Conservation (phyloP, 2,797 vertebrate species). For the Micropoecilia bifurca region DNA sequence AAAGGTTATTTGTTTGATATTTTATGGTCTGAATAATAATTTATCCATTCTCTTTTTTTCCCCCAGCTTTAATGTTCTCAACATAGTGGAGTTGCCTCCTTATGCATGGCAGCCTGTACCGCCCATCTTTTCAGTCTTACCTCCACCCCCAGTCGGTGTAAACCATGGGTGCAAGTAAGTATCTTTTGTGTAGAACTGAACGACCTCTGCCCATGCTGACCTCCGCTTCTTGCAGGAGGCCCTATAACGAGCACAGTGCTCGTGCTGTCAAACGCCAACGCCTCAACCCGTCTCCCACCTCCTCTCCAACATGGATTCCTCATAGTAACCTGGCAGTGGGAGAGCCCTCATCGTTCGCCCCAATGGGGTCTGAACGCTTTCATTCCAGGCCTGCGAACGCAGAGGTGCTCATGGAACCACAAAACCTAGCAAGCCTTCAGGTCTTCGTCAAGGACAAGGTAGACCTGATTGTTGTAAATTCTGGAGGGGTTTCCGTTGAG, state of each 20-base stretch:
- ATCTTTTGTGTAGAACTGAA: background rate
- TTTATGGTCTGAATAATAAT: background rate
- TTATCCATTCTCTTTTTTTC: conserved; percentile 29
- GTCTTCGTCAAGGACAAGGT: conserved; percentile 87
- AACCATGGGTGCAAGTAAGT: conserved; percentile 68
- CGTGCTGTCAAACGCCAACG: conserved; percentile 85
- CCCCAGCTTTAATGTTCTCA: conserved; percentile 40
- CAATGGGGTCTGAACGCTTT: conserved; percentile 27
- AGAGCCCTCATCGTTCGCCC: conserved; percentile 63
- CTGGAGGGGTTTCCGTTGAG: background rate
- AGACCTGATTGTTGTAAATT: conserved; percentile 10
- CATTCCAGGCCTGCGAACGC: conserved; percentile 19
- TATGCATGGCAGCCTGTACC: conserved; percentile 59
- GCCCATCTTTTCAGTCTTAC: conserved; percentile 4
- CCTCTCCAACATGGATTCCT: conserved; percentile 12
- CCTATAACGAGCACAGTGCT: conserved; percentile 69
- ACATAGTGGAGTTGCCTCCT: conserved; percentile 19
- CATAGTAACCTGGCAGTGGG: conserved; percentile 70
- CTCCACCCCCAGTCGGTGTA: conserved; percentile 14
- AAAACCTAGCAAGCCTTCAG: conserved; percentile 54
- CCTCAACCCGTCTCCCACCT: conserved; percentile 64
- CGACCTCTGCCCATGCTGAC: background rate
- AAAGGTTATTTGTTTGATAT: background rate
- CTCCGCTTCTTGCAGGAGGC: conserved; percentile 82
- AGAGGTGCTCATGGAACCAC: conserved; percentile 61